These are phyloP conservation scores for Episyrphus balteatus DNA, from an alignment of 1,140 invertebrate species.

Conservation along the genomic window DNA sequence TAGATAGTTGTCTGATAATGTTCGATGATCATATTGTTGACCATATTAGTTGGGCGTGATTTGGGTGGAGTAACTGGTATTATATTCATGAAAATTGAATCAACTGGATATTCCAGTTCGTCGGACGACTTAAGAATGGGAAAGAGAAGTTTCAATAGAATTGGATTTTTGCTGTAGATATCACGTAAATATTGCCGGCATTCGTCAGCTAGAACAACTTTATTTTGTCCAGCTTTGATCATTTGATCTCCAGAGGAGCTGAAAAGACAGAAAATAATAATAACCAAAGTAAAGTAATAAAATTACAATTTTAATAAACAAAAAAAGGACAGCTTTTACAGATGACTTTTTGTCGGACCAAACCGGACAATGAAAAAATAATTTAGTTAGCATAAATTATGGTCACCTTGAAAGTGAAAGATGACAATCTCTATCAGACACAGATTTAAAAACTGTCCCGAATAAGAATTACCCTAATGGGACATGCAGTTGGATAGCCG, in stretches of 20 bases:
- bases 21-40: conserved; percentile 62
- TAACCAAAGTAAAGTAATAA: too few relatives aligned
- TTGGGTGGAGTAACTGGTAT: conserved; percentile 78
- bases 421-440: too few relatives aligned
- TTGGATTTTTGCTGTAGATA: conserved; percentile 66
- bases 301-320: too few relatives aligned
- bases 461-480: too few relatives aligned
- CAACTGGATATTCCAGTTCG: conserved; percentile 52
- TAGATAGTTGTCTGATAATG: conserved; percentile 71
- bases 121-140: conserved; percentile 53
- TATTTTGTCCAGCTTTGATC: conserved; percentile 20
- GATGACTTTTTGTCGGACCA: too few relatives aligned
- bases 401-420: too few relatives aligned
- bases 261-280: background rate
- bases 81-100: conserved; percentile 80
- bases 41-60: conserved; percentile 64
- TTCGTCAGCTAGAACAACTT: conserved; percentile 44
- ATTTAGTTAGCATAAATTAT: too few relatives aligned
- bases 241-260: conserved; percentile 11
- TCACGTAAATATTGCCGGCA: conserved; percentile 57
- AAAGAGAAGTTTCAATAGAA: conserved; percentile 57
- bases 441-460: too few relatives aligned
- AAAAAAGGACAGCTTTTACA: too few relatives aligned
- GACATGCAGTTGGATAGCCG: too few relatives aligned
- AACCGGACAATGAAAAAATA: too few relatives aligned